Evolutionary conservation across 2,888 invertebrate species (phyloP).

Genomic region (Ptychoptera albimana): DNA sequence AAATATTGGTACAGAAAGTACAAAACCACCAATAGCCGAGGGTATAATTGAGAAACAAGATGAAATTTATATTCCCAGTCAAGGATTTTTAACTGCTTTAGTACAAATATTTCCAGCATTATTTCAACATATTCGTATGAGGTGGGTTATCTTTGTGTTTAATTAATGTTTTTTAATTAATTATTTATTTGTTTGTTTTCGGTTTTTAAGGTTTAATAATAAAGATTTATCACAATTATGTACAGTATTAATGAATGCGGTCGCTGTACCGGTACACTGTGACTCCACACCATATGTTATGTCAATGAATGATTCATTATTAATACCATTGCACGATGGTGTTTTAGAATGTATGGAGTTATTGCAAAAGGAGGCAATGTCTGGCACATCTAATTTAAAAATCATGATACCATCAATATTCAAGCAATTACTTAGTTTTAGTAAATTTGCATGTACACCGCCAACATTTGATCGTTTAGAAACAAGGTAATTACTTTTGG

Average conservation of each 20-base stretch:
- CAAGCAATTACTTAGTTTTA: slow-evolving; percentile 45
- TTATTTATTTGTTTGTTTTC: neutral
- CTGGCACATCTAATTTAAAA: slow-evolving; percentile 38
- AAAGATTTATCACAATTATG: slow-evolving; percentile 69
- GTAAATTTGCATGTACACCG: slow-evolving; percentile 53
- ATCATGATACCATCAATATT: slow-evolving; percentile 53
- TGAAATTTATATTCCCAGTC: slow-evolving; percentile 73
- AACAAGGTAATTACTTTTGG: slow-evolving; percentile 35
- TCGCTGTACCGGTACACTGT: slow-evolving; percentile 64
- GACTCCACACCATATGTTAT: slow-evolving; percentile 70
- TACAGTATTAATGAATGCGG: slow-evolving; percentile 54
- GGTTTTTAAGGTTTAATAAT: slow-evolving; percentile 20
- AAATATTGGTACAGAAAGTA: slow-evolving; percentile 68
- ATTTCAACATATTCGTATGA: slow-evolving; percentile 71
- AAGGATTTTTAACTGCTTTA: slow-evolving; percentile 84
- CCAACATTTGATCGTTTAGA: slow-evolving; percentile 39
- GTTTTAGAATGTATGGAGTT: slow-evolving; percentile 74
- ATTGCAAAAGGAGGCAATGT: slow-evolving; percentile 59
- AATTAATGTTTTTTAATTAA: slow-evolving; percentile 2
- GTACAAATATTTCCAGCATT: slow-evolving; percentile 92
- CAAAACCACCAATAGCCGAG: slow-evolving; percentile 37
- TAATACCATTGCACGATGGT: slow-evolving; percentile 72
- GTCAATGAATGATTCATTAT: slow-evolving; percentile 60
- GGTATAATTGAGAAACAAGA: slow-evolving; percentile 24
- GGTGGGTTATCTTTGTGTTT: too few species aligned